Evolutionary conservation across 2,113 vertebrate genomes (phyloP).

Genomic region (Scomber scombrus): DNA sequence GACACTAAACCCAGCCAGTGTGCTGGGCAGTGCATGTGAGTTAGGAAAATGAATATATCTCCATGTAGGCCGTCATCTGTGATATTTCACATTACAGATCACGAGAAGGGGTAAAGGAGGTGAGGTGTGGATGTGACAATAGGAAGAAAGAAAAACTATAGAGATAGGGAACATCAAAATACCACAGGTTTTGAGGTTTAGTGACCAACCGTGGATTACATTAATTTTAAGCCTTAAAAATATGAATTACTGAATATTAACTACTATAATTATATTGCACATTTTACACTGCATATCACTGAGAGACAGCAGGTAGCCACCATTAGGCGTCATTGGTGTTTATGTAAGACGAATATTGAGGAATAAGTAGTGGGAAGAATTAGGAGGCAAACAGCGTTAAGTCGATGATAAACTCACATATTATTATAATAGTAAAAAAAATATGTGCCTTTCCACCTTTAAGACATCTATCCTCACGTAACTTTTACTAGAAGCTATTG

Average conservation of each 20-base stretch:
- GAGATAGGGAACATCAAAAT: not conserved
- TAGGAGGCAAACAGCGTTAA: not conserved
- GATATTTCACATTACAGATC: slow-evolving; percentile 6
- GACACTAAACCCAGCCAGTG: slow-evolving; percentile 23
- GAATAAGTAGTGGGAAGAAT: not conserved
- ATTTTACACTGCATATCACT: not conserved
- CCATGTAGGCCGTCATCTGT: slow-evolving; percentile 8
- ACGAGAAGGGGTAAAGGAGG: not conserved
- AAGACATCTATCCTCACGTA: not conserved
- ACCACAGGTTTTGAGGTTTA: not conserved
- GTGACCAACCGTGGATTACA: rapidly evolving
- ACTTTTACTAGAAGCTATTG: not conserved
- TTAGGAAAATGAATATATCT: not conserved
- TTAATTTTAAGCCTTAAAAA: not conserved
- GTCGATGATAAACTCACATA: too few relatives aligned
- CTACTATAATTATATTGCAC: not conserved
- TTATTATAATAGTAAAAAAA: not conserved
- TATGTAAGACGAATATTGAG: not conserved
- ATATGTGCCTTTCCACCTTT: not conserved
- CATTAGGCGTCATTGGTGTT: not conserved
- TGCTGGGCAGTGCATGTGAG: slow-evolving; percentile 2
- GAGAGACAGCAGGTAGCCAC: not conserved
- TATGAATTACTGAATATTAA: not conserved
- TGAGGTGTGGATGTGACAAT: not conserved
- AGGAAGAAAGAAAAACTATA: not conserved